These are phyloP conservation scores for Melitaea athalia DNA, from an alignment of 2,888 invertebrate species.

Conservation along the genomic window DNA sequence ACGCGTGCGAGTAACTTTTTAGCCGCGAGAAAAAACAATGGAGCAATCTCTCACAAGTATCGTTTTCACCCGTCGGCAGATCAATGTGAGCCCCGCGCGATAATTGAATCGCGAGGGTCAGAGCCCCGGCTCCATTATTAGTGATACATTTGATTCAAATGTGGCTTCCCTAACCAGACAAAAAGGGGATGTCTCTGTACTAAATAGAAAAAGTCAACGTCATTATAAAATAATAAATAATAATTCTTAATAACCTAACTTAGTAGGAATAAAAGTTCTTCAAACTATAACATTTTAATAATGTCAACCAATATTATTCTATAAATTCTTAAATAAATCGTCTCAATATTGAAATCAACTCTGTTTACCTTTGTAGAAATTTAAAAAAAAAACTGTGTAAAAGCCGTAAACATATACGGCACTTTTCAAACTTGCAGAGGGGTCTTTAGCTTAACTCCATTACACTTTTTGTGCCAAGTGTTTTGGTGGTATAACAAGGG, in stretches of 20 bases:
- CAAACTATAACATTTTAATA: not conserved
- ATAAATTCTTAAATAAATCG: not conserved
- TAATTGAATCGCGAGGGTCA: conserved; percentile 79
- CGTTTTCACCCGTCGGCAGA: conserved; percentile 77
- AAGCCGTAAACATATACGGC: conserved; percentile 49
- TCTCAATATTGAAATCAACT: too few species aligned
- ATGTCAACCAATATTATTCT: too few species aligned
- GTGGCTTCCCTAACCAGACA: conserved; percentile 52
- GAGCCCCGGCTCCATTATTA: conserved; percentile 60
- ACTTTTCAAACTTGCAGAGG: conserved; percentile 66
- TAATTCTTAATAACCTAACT: not conserved
- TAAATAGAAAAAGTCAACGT: conserved; percentile 33
- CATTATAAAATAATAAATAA: conserved; percentile 27
- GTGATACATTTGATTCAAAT: conserved; percentile 77
- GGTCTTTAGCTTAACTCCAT: conserved; percentile 79
- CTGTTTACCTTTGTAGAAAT: too few species aligned
- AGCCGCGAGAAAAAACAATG: conserved; percentile 83
- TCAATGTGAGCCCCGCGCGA: conserved; percentile 69
- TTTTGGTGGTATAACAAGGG: conserved; percentile 80
- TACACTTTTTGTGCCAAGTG: conserved; percentile 82
- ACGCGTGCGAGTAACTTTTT: conserved; percentile 71
- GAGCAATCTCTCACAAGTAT: conserved; percentile 82
- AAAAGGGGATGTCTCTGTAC: conserved; percentile 28
- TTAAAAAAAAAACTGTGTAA: too few species aligned
- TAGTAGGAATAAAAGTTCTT: not conserved